Evolutionary conservation across 2,888 invertebrate species (phyloP).

Genomic region (Standfussiana lucernea): DNA sequence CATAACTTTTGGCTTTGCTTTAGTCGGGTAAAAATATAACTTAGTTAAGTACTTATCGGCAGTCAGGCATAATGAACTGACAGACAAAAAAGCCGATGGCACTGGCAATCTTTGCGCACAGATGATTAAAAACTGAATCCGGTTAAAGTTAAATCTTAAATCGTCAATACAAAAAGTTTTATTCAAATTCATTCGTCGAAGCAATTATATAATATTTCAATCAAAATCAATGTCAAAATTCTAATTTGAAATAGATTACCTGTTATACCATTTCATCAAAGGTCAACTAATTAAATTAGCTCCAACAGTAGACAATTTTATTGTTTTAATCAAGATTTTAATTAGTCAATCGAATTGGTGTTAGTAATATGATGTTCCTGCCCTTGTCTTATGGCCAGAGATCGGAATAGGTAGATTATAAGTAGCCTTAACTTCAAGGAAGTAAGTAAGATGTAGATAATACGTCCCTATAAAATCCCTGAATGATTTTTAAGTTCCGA

Average conservation of each 20-base stretch:
- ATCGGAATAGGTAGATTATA: too few relatives aligned
- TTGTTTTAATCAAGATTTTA: neutral
- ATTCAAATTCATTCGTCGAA: neutral
- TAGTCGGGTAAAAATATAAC: too few relatives aligned
- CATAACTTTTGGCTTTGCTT: too few relatives aligned
- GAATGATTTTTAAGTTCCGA: too few relatives aligned
- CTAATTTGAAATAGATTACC: neutral
- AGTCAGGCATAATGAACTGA: neutral
- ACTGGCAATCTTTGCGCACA: too few relatives aligned
- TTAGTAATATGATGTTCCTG: neutral
- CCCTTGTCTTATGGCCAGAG: too few relatives aligned
- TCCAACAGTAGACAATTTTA: neutral
- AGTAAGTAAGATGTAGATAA: too few relatives aligned
- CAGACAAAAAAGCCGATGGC: neutral
- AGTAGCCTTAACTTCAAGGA: too few relatives aligned
- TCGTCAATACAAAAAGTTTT: neutral
- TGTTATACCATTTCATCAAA: neutral
- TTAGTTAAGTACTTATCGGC: too few relatives aligned
- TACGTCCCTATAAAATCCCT: too few relatives aligned
- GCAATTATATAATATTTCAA: constrained; percentile 1
- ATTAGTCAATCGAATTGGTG: neutral
- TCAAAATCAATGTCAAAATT: neutral
- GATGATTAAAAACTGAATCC: neutral
- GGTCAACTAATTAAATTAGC: neutral
- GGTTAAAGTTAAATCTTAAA: too few relatives aligned